phyloP scores from a whole-genome alignment of 2,113 vertebrate genomes.

The cattle (Bos taurus) region ARS-UCD2.0 NC_037336.1:69811001-69811500 shows the following conservation, averaged over 20 bases:
- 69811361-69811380: background rate
- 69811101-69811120: conserved; percentile 76
- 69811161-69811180: background rate
- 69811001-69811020: conserved; percentile 76
- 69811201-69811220: background rate
- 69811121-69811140: background rate
- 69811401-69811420: background rate
- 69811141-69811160: background rate
- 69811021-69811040: conserved; percentile 77
- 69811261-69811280: background rate
- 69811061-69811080: conserved; percentile 78
- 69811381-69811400: background rate
- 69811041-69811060: conserved; percentile 78
- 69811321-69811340: background rate
- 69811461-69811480: background rate
- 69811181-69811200: background rate
- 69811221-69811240: background rate
- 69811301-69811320: background rate
- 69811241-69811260: background rate
- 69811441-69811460: background rate
- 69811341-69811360: background rate
- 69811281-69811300: background rate
- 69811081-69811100: conserved; percentile 79
- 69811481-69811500: background rate
- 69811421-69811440: background rate